Base-by-base conservation (phyloP, 2,888 invertebrate genomes). In the Lapara coniferarum region DNA sequence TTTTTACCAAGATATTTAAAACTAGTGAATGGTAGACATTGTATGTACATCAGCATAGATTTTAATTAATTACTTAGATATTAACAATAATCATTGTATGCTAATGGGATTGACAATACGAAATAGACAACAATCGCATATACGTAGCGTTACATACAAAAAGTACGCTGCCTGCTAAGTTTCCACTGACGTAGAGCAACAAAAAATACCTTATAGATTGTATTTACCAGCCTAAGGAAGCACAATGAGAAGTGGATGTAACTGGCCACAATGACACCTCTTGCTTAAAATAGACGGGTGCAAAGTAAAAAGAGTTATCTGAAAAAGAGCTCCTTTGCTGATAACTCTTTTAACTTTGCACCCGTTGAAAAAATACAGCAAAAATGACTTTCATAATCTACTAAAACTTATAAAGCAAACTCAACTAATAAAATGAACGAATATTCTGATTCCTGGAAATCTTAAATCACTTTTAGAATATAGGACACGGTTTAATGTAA, bases 71-170 rank as follows among this genome's bases (percentile, higher is more conserved):
- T 49, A 63, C 19, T 46, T 19, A 63, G 63, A 63, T 63, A 63
- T 63, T 63, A 63, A 63, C 49, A 63, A 63, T 63, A 63, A 63
- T 19, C 63, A 63, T 63, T 63, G 63, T 63, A 63, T 63, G 63
- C 46, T 63, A 63, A 63, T 63, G 63, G 49, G 13, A 49, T 19
- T 49, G 19, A 13, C 7, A 63, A 63, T 63, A 63, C 49, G 19
- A 63, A 63, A 63, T 63, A 63, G 46, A 63, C 63, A 46, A 63
- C 63, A 63, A 49, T 63, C 63, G 19, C 10, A 3, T 19, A 55
- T 55, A 49, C 63, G 49, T 19, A 16, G 19, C 19, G 59, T 46
- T 46, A 19, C 19, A n/a, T 49, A 49, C 19, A 59, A 57, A 25
- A 37, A 44, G n/a, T 19, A 63, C 19, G 4, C 46, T 44, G 49